These are phyloP conservation scores for Harmothoe impar DNA, from an alignment of 2,888 invertebrate genomes.

Conservation along the genomic window DNA sequence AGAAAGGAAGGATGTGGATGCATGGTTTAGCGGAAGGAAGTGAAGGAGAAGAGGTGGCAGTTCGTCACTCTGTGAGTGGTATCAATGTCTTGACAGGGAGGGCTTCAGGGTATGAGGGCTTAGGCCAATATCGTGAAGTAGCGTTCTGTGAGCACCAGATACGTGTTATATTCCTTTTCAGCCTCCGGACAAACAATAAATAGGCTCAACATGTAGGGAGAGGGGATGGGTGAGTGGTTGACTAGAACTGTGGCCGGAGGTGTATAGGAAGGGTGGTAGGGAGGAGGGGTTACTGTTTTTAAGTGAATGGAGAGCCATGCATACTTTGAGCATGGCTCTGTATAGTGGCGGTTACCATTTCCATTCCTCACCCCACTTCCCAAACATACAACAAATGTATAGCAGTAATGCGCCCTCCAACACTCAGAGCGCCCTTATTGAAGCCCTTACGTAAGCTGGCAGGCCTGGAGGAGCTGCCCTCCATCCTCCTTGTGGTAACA, in stretches of 20 bases:
- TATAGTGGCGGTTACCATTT: not conserved
- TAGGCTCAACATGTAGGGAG: not conserved
- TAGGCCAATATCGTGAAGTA: not conserved
- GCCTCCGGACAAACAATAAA: not conserved
- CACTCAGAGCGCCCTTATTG: not conserved
- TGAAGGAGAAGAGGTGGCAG: not conserved
- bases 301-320: not conserved
- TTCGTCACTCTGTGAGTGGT: not conserved
- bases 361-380: not conserved
- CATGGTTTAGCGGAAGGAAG: not conserved
- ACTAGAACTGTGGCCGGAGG: too few relatives aligned
- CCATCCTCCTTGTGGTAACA: too few relatives aligned
- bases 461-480: not conserved
- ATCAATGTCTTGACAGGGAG: not conserved
- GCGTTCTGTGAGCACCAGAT: not conserved
- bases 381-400: not conserved
- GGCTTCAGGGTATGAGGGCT: constrained; percentile 4
- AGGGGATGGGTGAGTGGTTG: not conserved
- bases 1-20: not conserved
- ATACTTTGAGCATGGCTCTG: too few relatives aligned
- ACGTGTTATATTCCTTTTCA: not conserved
- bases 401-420: not conserved
- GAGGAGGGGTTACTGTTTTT: not conserved
- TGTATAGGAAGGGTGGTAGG: too few relatives aligned
- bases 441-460: constrained; percentile 16